phyloP scores from a whole-genome alignment of 2,113 vertebrate genomes.

The Amphiprion ocellaris region DNA sequence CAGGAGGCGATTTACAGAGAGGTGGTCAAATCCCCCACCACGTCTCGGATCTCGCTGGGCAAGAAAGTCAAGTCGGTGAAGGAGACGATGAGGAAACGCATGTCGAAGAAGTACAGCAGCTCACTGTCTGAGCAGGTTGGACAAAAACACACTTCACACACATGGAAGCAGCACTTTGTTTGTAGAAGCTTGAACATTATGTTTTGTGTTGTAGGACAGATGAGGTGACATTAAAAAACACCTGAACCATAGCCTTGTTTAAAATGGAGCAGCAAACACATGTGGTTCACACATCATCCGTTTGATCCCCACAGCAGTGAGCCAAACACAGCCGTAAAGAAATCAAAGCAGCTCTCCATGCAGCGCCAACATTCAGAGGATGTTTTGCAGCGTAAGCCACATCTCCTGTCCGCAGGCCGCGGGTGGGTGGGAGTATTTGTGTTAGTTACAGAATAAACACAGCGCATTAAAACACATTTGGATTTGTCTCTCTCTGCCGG shows the following conservation, averaged over 20 bases:
- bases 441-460: slow-evolving; percentile 80
- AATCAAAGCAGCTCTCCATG: slow-evolving; percentile 11
- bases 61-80: slow-evolving; percentile 99
- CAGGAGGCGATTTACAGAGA: slow-evolving; percentile 95
- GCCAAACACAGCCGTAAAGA: slow-evolving; percentile 18
- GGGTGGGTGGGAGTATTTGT: slow-evolving; percentile 75
- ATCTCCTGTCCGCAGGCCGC: slow-evolving; percentile 59
- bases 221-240: not conserved
- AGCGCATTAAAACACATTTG: slow-evolving; percentile 36
- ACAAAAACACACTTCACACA: slow-evolving; percentile 10
- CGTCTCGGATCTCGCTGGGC: slow-evolving; percentile 95
- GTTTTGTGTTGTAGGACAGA: not conserved
- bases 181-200: not conserved
- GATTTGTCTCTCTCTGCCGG: slow-evolving; percentile 37
- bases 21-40: slow-evolving; percentile 94
- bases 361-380: slow-evolving; percentile 59
- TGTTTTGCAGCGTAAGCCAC: slow-evolving; percentile 57
- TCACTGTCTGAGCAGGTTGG: slow-evolving; percentile 93
- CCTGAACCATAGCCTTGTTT: slow-evolving; percentile 6
- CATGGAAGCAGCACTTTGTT: not conserved
- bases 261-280: not conserved
- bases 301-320: not conserved
- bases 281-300: slow-evolving; percentile 1
- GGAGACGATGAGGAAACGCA: slow-evolving; percentile 98
- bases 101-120: slow-evolving; percentile 98